phyloP scores from a whole-genome alignment of 2,888 invertebrate species.

The Chironomus riparius region DNA sequence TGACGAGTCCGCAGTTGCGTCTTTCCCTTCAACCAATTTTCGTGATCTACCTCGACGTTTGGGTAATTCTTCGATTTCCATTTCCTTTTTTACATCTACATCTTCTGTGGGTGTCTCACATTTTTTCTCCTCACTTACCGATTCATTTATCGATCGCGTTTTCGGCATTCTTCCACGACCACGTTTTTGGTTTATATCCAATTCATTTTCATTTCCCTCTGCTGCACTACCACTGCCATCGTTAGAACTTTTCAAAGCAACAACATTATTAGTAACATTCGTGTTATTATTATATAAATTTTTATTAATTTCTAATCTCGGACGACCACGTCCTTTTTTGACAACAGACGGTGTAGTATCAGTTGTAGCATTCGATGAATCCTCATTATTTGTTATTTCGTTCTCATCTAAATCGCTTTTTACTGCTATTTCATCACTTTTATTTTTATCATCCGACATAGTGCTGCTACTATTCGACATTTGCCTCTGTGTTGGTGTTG shows the following conservation, averaged over 20 bases:
- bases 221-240: slow-evolving; percentile 29
- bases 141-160: slow-evolving; percentile 13
- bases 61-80: slow-evolving; percentile 13
- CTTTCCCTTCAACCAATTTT: slow-evolving; percentile 29
- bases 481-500: slow-evolving; percentile 17
- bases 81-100: slow-evolving; percentile 14
- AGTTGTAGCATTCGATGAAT: not conserved
- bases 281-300: not conserved
- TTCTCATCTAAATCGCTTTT: slow-evolving; percentile 20
- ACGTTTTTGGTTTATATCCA: not conserved
- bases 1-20: not conserved
- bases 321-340: slow-evolving; percentile 19
- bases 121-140: slow-evolving; percentile 11
- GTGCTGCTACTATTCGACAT: not conserved
- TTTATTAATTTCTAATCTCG: not conserved
- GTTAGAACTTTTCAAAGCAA: not conserved
- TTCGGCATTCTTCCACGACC: slow-evolving; percentile 5
- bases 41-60: slow-evolving; percentile 33
- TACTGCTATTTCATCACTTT: slow-evolving; percentile 19
- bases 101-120: not conserved
- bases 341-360: not conserved
- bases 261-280: not conserved
- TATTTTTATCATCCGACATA: slow-evolving; percentile 26
- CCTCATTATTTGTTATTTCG: not conserved
- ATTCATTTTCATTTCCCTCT: slow-evolving; percentile 21